These are phyloP conservation scores for Diarsia dahlii DNA, from an alignment of 2,888 invertebrate genomes.

Conservation along the genomic window DNA sequence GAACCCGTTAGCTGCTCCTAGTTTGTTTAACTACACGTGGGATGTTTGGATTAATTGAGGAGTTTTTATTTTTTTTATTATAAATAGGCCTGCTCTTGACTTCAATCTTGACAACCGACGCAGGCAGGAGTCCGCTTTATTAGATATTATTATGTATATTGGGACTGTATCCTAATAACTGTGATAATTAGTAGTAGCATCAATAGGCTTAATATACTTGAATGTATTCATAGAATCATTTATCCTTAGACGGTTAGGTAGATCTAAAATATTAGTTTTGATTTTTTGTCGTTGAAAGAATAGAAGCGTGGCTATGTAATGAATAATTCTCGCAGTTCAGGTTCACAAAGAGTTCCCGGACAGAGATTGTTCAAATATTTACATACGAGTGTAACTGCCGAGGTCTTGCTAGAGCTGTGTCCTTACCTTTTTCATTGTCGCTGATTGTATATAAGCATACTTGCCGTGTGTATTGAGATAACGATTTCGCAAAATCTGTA, in stretches of 20 bases:
- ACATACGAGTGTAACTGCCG: conserved; percentile 57
- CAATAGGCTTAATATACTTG: neutral
- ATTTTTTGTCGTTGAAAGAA: conserved; percentile 34
- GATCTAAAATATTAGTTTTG: conserved; percentile 25
- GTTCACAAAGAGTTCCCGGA: conserved; percentile 62
- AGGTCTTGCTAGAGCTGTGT: conserved; percentile 55
- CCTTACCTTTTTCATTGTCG: conserved; percentile 36
- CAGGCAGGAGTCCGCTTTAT: neutral
- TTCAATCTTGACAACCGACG: no score
- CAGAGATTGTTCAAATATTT: conserved; percentile 72
- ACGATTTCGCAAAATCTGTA: conserved; percentile 20
- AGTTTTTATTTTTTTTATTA: no score
- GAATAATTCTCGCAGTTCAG: conserved; percentile 71
- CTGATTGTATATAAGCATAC: conserved; percentile 9
- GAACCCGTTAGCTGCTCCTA: conserved; percentile 78
- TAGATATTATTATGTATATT: neutral
- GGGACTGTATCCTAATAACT: neutral
- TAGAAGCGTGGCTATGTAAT: conserved; percentile 58
- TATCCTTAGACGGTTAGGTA: neutral
- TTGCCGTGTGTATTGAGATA: conserved; percentile 16
- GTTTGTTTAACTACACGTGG: conserved; percentile 82
- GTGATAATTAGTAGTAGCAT: conserved; percentile 11
- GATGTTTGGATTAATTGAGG: conserved; percentile 70
- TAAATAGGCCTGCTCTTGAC: no score
- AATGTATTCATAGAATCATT: neutral